Conservation (phyloP, 2,888 invertebrate genomes). For the Amphipyra berbera region DNA sequence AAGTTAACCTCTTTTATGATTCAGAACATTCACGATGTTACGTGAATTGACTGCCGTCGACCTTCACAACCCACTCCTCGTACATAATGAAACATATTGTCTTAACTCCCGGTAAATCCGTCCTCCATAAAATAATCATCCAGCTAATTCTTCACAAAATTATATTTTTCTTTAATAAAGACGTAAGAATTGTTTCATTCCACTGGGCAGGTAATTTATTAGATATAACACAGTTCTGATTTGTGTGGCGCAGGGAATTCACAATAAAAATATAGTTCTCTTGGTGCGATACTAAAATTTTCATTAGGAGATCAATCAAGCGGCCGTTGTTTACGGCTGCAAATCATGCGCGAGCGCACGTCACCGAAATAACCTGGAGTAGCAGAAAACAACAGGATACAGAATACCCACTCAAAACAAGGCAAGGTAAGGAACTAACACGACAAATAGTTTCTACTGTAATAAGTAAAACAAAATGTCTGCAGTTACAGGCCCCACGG, state of each 20-base stretch:
- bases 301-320: slow-evolving; percentile 25
- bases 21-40: too few species aligned
- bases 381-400: background rate
- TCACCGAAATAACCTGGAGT: background rate
- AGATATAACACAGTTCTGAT: slow-evolving; percentile 3
- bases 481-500: too few species aligned
- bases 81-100: background rate
- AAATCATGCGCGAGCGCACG: slow-evolving; percentile 19
- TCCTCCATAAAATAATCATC: background rate
- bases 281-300: slow-evolving; percentile 7
- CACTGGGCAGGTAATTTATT: slow-evolving; percentile 4
- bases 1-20: too few species aligned
- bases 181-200: background rate
- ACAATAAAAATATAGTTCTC: background rate
- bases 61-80: too few species aligned
- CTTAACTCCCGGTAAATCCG: background rate
- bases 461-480: too few species aligned
- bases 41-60: too few species aligned
- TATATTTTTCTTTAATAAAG: background rate
- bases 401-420: background rate
- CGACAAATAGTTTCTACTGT: too few species aligned
- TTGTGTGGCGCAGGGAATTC: background rate
- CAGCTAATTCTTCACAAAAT: background rate
- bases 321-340: slow-evolving; percentile 21
- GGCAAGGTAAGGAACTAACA: too few species aligned